Base-by-base conservation (phyloP, 2,797 vertebrate genomes). In the Ciconia nigra region DNA sequence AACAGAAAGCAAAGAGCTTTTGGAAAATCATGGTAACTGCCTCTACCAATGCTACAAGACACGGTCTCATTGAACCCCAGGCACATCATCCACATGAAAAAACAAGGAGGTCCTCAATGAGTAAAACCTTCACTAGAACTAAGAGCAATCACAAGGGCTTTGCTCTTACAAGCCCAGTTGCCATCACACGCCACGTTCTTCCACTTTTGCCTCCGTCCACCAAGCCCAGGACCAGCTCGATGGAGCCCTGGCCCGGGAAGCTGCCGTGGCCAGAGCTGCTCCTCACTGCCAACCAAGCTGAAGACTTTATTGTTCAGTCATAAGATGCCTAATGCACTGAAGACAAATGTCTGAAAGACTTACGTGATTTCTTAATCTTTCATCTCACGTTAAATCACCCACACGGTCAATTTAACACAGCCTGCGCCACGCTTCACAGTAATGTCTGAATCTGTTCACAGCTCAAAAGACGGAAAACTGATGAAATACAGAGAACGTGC, bases 371-470 rank as follows among this genome's bases (percentile, higher is more conserved):
- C 79, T 62, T 39, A 9, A 59, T 61, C 70, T 66, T 90, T 70
- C 91, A 86, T 13, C 78, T 86, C 33, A 3, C 4, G 0, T 79
- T 72, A 62, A 89, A 74, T 81, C 62, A 91, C 26, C 47, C 42
- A 9, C 81, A 59, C 0, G 17, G 87, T 35, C 58, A 19, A 59
- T 20, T 71, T 67, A 71, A 13, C 7, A 2, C 33, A 12, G 86
- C 55, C 88, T 9, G 71, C 0, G 3, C 88, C 79, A 25, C 1
- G 15, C 52, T 54, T 37, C 47, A 9, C 10, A 17, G 58, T 9
- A 18, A 20, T 0, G 12, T 4, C 51, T n/a, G 74, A 54, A 22
- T 12, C 51, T 3, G 0, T 58, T 46, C 11, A 1, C 44, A 22
- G 54, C 59, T 55, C 20, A 6, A 18, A 7, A 69, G 29, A 5